A percentile compares a stretch with the other conserved stretches of the same genome.
Evolutionary conservation across 2,888 invertebrate species (phyloP).

Genomic region (Fragum fragum): DNA sequence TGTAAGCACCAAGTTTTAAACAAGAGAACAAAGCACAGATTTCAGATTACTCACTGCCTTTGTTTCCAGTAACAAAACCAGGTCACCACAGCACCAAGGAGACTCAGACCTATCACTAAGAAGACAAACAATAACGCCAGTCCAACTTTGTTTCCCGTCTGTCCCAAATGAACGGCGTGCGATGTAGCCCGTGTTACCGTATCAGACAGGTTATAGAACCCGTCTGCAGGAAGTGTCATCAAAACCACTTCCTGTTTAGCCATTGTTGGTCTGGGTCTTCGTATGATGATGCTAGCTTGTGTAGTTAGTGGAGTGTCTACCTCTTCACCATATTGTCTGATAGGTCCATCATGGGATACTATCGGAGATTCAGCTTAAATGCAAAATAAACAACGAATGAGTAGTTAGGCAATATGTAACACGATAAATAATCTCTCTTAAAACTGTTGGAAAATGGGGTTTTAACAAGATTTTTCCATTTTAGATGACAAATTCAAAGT

Average conservation of each 20-base stretch:
- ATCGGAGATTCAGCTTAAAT: background rate
- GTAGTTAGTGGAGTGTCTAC: background rate
- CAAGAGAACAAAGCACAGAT: background rate
- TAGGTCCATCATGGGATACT: background rate
- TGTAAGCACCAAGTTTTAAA: too few species aligned
- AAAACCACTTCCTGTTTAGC: background rate
- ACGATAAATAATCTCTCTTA: too few species aligned
- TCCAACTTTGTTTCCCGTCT: background rate
- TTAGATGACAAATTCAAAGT: too few species aligned
- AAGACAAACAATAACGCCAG: constrained; percentile 13
- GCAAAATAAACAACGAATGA: too few species aligned
- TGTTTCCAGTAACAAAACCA: constrained; percentile 23
- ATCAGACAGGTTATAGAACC: background rate
- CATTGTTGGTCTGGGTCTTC: background rate
- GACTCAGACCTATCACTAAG: constrained; percentile 5
- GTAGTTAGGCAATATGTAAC: too few species aligned
- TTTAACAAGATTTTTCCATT: too few species aligned
- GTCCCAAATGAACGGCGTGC: background rate
- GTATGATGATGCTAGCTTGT: background rate
- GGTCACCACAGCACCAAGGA: background rate
- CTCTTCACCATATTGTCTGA: background rate
- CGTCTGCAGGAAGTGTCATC: background rate
- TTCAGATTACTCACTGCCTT: constrained; percentile 33
- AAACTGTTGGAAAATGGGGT: too few species aligned
- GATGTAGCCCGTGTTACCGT: background rate